Evolutionary conservation across 2,113 vertebrate genomes (phyloP), one percentile per base, ranked within the genome.

Genomic region (Cyprinodon variegatus): DNA sequence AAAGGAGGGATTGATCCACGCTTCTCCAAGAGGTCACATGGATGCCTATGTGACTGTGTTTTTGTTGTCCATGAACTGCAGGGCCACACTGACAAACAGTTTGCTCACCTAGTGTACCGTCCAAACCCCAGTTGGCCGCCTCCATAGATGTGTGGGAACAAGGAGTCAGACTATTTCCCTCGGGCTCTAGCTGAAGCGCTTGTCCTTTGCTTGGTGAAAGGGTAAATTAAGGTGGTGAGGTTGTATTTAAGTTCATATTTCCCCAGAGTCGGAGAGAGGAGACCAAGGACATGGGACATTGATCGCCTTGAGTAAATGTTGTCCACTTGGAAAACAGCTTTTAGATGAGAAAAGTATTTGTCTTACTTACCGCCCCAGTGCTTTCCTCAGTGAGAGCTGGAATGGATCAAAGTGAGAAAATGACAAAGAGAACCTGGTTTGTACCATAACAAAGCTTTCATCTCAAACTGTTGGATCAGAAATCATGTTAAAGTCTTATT

Each of bases 1-100:
- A 94, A 95, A 90, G 90, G 86, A 85, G 61, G 90, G 87, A 94
- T 93, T 94, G 93, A 94, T 94, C 85, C 85, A 86, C 60, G 63
- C 77, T 79, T 92, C 86, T 87, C 75, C 37, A 67, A 83, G 71
- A 70, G 78, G 53, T 82, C 59, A 20, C 11, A 20, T 77, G 59
- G 62, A 22, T 61, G 63, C 79, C 62, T 74, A 12, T 85, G 74
- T 53, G 60, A 65, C 46, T 67, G 65, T 62, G 64, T 69, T 45
- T 83, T 76, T 74, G 85, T 71, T 22, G 41, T 66, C 81, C 79
- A 73, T 67, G 78, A 87, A 80, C 78, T 72, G 68, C 61, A 62
- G 63, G 68, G 76, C 72, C 79, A 76, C 74, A 43, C 74, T 87
- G 75, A 68, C 64, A 81, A 65, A 67, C 11, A 36, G 62, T 63